A percentile compares a stretch with the other conserved stretches of the same genome.
Evolutionary conservation across 2,113 vertebrate species (phyloP).

Genomic region (Calyptommatus sinebrachiatus): DNA sequence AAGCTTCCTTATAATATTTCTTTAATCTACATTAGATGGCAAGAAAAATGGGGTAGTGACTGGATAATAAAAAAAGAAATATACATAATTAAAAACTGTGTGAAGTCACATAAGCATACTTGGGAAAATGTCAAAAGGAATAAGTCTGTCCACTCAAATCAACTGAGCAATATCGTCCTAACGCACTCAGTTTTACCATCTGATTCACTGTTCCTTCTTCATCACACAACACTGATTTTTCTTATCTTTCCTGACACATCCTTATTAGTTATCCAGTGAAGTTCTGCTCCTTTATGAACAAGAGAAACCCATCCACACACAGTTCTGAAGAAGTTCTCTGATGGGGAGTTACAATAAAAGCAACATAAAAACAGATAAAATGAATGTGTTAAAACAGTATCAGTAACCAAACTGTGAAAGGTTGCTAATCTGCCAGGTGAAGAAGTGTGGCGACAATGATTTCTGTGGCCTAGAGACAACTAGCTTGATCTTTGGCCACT

Average conservation of each 20-base stretch:
- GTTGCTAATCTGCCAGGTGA: too few species aligned
- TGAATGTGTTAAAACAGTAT: too few species aligned
- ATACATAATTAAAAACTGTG: background rate
- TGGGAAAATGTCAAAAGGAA: background rate
- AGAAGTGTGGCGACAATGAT: too few species aligned
- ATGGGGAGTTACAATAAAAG: too few species aligned
- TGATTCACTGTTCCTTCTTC: slow-evolving; percentile 1
- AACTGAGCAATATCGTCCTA: background rate
- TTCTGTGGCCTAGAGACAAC: too few species aligned
- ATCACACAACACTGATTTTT: background rate
- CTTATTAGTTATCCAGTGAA: background rate
- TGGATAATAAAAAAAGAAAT: background rate
- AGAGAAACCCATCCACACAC: too few species aligned
- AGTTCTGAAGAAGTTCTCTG: too few species aligned
- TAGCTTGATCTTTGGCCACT: too few species aligned
- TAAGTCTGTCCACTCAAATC: background rate
- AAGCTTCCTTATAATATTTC: background rate
- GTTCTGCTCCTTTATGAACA: too few species aligned
- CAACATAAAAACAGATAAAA: too few species aligned
- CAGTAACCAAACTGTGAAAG: too few species aligned
- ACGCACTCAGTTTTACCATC: background rate
- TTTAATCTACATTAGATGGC: background rate
- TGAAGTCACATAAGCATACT: background rate
- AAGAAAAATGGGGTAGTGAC: slow-evolving; percentile 4
- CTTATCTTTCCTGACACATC: background rate